Evolutionary conservation across 2,113 vertebrate species (phyloP), one percentile per base, ranked within the genome.

Genomic region (Nesogale talazaci): DNA sequence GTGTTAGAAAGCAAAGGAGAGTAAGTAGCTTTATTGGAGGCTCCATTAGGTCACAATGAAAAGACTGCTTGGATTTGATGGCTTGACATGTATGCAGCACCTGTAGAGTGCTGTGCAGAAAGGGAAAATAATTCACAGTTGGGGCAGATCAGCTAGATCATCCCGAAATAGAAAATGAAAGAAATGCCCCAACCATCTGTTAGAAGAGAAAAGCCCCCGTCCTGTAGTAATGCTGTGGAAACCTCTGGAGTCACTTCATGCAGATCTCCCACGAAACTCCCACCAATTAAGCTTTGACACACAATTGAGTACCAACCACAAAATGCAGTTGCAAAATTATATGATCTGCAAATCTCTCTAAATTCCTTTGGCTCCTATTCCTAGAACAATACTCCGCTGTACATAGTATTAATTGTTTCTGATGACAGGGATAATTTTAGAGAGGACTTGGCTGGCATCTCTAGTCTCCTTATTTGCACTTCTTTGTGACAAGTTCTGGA

Each of bases 401-500:
- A 93, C 14, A 7, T 94, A 88, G 88, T 95, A 94, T 94, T 97
- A 81, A 9, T 81, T 96, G 83, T 90, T 72, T 94, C 96, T 96
- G 90, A 78, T 97, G 96, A 95, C 97, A 97, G 88, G 1, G 92
- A 96, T 96, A 97, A 97, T 97, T 97, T 97, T 97, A 97, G 96
- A 97, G 74, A 93, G 79, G 56, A 95, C 74, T 97, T 97, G 96
- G 95, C 95, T 95, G 86, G 88, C 96, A 95, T 91, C 89, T 96
- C 87, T 27, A 4, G 77, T 88, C 90, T 95, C 95, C 94, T 97
- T 97, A 96, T 97, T 96, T 96, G 80, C 92, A 93, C 52, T 94
- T 34, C 90, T 97, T 95, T 95, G 90, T 93, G 90, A 82, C 65
- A 97, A 95, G 93, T 96, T 95, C 87, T 0, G 19, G 94, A 95